Conservation (phyloP, 1,140 invertebrate genomes). For the Aplysia californica region DNA sequence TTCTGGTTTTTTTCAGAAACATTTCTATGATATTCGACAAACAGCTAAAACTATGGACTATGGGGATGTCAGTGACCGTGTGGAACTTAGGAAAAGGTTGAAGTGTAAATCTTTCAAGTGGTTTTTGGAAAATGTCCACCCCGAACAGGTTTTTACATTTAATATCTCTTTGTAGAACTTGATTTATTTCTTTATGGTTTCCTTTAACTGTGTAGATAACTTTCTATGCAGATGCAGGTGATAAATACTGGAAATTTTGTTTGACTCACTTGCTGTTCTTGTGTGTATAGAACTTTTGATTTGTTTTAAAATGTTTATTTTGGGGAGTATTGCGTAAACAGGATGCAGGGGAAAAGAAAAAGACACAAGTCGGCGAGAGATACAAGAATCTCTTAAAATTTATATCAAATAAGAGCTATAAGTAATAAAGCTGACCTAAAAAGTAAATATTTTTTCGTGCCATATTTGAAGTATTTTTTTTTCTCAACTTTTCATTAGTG, state of each 20-base stretch:
- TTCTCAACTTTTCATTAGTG: too few species aligned
- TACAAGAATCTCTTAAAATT: too few species aligned
- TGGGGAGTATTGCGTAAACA: too few species aligned
- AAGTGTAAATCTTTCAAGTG: slow-evolving; percentile 97
- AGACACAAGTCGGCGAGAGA: too few species aligned
- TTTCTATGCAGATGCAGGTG: slow-evolving; percentile 55
- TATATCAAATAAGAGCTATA: too few species aligned
- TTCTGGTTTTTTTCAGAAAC: slow-evolving; percentile 71
- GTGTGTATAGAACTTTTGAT: neutral
- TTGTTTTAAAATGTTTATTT: neutral
- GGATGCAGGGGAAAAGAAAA: too few species aligned
- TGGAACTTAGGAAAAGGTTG: slow-evolving; percentile 80
- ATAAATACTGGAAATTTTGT: slow-evolving; percentile 60
- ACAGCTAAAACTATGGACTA: slow-evolving; percentile 72
- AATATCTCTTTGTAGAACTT: slow-evolving; percentile 97
- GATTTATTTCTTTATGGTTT: slow-evolving; percentile 85
- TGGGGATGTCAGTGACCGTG: slow-evolving; percentile 87
- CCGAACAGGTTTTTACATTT: slow-evolving; percentile 93
- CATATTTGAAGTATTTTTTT: too few species aligned
- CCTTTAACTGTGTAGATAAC: slow-evolving; percentile 37
- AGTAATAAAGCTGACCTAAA: too few species aligned
- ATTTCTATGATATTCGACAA: slow-evolving; percentile 80
- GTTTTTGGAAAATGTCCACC: slow-evolving; percentile 97
- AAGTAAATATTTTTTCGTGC: too few species aligned
- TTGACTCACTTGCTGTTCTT: slow-evolving; percentile 70